These are phyloP conservation scores for Nothoprocta pentlandii DNA, from an alignment of 2,113 vertebrate genomes.

Conservation along the genomic window DNA sequence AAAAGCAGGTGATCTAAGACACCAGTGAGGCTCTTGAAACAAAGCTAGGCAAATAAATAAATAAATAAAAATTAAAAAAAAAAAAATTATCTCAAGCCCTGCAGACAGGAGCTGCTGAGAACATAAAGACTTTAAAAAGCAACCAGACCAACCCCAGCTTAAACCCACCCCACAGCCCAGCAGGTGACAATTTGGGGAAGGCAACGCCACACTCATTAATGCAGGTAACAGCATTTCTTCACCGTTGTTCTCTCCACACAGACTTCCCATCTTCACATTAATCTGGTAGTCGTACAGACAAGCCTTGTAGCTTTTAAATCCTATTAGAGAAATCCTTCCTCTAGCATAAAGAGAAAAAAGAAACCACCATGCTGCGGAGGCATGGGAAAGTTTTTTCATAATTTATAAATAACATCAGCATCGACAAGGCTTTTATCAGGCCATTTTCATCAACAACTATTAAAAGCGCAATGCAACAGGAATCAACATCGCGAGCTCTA, in stretches of 20 bases:
- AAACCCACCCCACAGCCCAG: not conserved
- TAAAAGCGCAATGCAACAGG: not conserved
- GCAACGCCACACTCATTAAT: not conserved
- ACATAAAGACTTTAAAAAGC: not conserved
- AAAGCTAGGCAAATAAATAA: not conserved
- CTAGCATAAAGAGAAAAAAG: not conserved
- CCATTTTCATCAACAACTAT: conserved; percentile 20
- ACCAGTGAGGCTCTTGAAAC: not conserved
- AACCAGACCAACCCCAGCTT: not conserved
- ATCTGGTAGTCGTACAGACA: not conserved
- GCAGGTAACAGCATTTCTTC: not conserved
- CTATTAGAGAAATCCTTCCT: not conserved
- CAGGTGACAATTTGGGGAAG: not conserved
- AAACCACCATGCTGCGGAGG: not conserved
- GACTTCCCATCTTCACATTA: not conserved
- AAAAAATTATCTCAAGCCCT: not conserved
- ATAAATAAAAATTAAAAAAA: not conserved
- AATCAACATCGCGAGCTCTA: not conserved
- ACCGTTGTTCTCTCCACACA: not conserved
- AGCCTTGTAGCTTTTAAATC: conserved; percentile 28
- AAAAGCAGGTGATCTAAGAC: not conserved
- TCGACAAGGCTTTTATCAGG: not conserved
- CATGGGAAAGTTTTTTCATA: not conserved
- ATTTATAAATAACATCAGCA: conserved; percentile 9
- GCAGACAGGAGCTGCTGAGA: not conserved